Evolutionary conservation across 1,140 invertebrate species (phyloP).

Genomic region (Drosophila oshimai): DNA sequence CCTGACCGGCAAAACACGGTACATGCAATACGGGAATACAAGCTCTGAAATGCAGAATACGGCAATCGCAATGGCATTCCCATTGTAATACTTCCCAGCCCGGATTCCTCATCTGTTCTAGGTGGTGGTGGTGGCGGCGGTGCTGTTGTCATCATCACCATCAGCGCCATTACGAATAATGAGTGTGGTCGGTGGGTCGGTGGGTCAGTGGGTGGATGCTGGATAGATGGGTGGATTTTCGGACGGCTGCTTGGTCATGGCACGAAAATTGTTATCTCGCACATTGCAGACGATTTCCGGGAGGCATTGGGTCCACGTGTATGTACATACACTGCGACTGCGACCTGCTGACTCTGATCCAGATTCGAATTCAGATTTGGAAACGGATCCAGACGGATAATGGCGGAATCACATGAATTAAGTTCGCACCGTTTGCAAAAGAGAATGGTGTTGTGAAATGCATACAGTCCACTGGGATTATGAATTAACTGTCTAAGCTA

Average conservation of each 20-base stretch:
- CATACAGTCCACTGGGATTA: neutral
- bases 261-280: conserved; percentile 80
- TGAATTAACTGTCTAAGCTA: no score
- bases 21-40: conserved; percentile 41
- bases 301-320: conserved; percentile 52
- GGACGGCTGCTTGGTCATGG: conserved; percentile 43
- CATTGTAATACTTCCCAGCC: conserved; percentile 28
- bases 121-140: conserved; percentile 26
- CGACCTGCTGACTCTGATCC: neutral
- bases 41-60: conserved; percentile 57
- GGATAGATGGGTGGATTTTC: no score
- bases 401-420: conserved; percentile 47
- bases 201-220: neutral
- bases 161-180: conserved; percentile 78
- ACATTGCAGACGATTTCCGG: conserved; percentile 76
- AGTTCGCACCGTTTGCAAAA: conserved; percentile 64
- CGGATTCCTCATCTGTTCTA: conserved; percentile 31
- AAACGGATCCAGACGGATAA: neutral
- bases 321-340: neutral
- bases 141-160: conserved; percentile 72
- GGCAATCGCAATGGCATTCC: conserved; percentile 41
- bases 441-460: conserved; percentile 28
- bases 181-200: conserved; percentile 49
- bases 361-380: conserved; percentile 1
- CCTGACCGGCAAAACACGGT: conserved; percentile 35